phyloP scores from a whole-genome alignment of 1,140 invertebrate species.

The Cherax quadricarinatus region DNA sequence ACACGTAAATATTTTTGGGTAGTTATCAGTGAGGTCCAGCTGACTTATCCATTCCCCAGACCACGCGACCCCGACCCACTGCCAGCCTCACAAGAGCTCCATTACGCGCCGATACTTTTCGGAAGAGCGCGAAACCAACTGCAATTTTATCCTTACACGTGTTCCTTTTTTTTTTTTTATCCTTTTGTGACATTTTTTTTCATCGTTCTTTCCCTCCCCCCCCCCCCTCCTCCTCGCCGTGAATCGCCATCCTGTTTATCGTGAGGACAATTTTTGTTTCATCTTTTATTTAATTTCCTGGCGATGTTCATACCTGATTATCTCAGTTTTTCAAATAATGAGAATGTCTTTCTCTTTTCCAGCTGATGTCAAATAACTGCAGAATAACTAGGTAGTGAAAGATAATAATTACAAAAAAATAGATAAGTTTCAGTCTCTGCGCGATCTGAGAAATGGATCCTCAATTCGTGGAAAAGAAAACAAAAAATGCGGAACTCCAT shows the following conservation, averaged over 20 bases:
- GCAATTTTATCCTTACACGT: slow-evolving; percentile 49
- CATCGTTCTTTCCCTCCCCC: neutral
- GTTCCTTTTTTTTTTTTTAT: slow-evolving; percentile 20
- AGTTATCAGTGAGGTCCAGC: neutral
- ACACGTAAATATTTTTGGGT: neutral
- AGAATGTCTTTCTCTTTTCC: neutral
- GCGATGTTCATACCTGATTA: neutral
- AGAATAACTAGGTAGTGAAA: neutral
- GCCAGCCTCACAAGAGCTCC: neutral
- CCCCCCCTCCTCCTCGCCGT: neutral
- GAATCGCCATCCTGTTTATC: neutral
- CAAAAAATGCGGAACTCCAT: no score
- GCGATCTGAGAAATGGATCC: no score
- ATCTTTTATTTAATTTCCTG: neutral
- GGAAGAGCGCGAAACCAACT: slow-evolving; percentile 32
- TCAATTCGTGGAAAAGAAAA: no score
- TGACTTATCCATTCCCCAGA: neutral
- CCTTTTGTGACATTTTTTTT: slow-evolving; percentile 5
- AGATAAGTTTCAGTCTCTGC: no score
- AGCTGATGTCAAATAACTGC: neutral
- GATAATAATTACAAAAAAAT: neutral
- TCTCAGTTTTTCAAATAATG: neutral
- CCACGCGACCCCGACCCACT: neutral
- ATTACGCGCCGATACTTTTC: slow-evolving; percentile 22
- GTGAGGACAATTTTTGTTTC: neutral